Conservation (phyloP, 2,113 vertebrate species). For the Campylomormyrus tamandua region DNA sequence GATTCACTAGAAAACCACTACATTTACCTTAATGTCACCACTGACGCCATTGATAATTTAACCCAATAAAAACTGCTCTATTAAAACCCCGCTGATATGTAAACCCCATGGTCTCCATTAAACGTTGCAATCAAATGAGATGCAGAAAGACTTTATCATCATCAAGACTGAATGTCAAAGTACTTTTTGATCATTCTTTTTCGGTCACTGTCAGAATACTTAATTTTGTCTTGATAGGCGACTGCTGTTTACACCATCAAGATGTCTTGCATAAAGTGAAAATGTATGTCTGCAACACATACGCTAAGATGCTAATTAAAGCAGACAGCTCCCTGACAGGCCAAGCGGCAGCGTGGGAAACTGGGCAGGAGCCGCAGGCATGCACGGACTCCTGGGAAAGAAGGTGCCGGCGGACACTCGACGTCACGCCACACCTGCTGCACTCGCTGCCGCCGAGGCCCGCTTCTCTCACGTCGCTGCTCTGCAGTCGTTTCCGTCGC, state of each 20-base stretch:
- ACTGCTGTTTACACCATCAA: neutral
- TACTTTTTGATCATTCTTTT: neutral
- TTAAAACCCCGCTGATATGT: neutral
- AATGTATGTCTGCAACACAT: neutral
- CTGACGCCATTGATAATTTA: neutral
- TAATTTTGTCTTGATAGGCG: neutral
- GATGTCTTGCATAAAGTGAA: neutral
- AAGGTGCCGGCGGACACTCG: neutral
- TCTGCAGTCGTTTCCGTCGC: neutral
- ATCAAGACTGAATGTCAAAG: neutral
- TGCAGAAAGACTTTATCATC: neutral
- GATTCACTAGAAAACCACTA: neutral
- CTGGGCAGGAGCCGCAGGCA: neutral
- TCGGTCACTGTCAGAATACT: neutral
- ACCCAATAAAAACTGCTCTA: neutral
- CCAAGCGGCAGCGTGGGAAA: neutral
- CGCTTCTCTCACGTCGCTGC: neutral
- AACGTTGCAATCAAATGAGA: neutral
- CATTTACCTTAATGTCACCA: neutral
- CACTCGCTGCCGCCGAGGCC: no score
- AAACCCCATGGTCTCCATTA: neutral
- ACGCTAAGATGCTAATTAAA: neutral
- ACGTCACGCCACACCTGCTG: neutral
- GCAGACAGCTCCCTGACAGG: neutral
- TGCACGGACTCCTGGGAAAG: neutral